These are phyloP conservation scores for Corythornis cristatus DNA, from an alignment of 2,113 vertebrate genomes.

Conservation along the genomic window DNA sequence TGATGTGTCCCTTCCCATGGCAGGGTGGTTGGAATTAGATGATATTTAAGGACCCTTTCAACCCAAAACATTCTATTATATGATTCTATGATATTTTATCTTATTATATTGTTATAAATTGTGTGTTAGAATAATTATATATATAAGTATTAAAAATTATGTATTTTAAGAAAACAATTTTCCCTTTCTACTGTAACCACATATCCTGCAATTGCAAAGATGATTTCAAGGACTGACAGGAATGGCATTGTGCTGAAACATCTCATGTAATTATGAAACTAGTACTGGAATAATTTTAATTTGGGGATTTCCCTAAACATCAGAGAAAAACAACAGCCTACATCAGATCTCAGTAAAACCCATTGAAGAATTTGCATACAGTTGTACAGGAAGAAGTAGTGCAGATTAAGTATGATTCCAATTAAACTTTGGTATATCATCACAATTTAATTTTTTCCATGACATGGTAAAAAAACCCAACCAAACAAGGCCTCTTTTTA, in stretches of 20 bases:
- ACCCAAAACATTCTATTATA: no score
- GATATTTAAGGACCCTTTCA: no score
- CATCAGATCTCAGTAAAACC: background rate
- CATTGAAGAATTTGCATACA: background rate
- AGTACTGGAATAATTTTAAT: conserved; percentile 22
- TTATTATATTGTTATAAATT: background rate
- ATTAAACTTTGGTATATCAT: background rate
- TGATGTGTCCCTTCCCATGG: no score
- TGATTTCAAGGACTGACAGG: conserved; percentile 29
- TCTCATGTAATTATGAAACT: conserved; percentile 43
- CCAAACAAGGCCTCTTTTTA: background rate
- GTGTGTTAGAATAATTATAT: background rate
- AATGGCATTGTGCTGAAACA: conserved; percentile 28
- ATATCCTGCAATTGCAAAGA: background rate
- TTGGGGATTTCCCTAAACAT: conserved; percentile 62
- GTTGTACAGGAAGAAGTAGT: background rate
- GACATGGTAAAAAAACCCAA: background rate
- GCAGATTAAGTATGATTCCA: background rate
- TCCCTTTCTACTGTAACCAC: background rate
- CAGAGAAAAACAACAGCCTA: background rate
- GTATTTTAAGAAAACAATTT: background rate
- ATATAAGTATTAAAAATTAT: background rate
- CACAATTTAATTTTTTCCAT: background rate
- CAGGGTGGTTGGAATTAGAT: no score
- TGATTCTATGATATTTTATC: background rate